Base-by-base conservation (phyloP, 2,797 vertebrate genomes). In the Channallabes apus region DNA sequence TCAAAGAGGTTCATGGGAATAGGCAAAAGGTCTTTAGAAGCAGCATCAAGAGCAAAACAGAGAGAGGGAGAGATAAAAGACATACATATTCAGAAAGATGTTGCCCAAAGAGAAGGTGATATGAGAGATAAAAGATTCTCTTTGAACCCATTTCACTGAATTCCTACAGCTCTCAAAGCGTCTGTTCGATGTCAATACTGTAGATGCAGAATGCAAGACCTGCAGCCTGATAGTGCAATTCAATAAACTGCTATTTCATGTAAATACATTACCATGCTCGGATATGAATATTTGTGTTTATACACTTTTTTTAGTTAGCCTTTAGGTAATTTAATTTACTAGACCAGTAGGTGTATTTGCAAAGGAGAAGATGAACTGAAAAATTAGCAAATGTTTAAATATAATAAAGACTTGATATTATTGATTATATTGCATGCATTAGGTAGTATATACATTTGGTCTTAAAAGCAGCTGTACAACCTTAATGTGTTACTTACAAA, bases 1-100 rank as follows among this genome's bases (percentile, higher is more conserved):
- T 86, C 65, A 80, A 86, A 86, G 76, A 62, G 17, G 68, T 65
- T 58, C 78, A 71, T 73, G 46, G 46, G 65, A 71, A 79, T 79
- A 86, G 65, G 65, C 71, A 77, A 77, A 82, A 77, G 72, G 85
- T 86, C 80, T 79, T 77, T 68, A 77, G 54, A 69, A 82, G 38
- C 59, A 46, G 75, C 56, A 78, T 67, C 8, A 38, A 80, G 59
- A 80, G 32, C 6, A 54, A 71, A 71, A 79, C 2, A 41, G 38
- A 41, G 1, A 41, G 38, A 41, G 35, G 62, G 58, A 75, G 69
- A 79, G 56, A 71, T 62, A 83, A 82, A 78, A 79, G 58, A 67
- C 82, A 80, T 86, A 79, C 56, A 86, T 86, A 79, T 86, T 83
- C 81, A 83, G 73, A 71, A 83, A 83, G 54, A 86, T 71, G 85